Conservation (phyloP, 2,113 vertebrate species). For the Origma solitaria region DNA sequence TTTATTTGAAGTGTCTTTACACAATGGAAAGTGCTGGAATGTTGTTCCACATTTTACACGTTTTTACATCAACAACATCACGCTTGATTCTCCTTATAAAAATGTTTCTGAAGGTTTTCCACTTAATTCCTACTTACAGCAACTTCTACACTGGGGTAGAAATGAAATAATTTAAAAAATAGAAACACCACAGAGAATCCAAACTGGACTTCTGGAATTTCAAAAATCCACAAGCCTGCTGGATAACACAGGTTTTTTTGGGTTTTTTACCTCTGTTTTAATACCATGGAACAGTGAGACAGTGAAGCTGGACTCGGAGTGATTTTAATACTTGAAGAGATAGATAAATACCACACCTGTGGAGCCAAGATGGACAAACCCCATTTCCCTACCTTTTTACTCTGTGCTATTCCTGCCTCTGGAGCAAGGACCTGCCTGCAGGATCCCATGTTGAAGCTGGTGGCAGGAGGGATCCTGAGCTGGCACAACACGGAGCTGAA, state of each 20-base stretch:
- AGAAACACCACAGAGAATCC: neutral
- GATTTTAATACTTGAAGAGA: conserved; percentile 24
- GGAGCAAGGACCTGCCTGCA: conserved; percentile 28
- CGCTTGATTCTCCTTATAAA: neutral
- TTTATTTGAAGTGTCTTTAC: conserved; percentile 60
- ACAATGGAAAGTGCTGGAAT: conserved; percentile 36
- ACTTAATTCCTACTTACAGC: conserved; percentile 12
- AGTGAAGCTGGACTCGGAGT: neutral
- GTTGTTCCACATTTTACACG: conserved; percentile 13
- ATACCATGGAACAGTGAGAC: neutral
- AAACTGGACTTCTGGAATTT: neutral
- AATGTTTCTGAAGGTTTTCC: conserved; percentile 8
- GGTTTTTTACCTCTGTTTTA: neutral
- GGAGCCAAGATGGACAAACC: neutral
- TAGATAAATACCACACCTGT: neutral
- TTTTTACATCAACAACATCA: conserved; percentile 4
- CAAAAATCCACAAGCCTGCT: neutral
- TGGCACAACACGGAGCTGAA: neutral
- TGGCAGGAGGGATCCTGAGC: neutral
- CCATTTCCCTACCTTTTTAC: neutral
- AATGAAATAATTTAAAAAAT: neutral
- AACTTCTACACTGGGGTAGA: neutral
- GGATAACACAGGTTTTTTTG: neutral
- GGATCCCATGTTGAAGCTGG: conserved; percentile 6
- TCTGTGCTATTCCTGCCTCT: neutral